Base-by-base conservation (phyloP, 2,888 invertebrate species). In the Timandra comae region DNA sequence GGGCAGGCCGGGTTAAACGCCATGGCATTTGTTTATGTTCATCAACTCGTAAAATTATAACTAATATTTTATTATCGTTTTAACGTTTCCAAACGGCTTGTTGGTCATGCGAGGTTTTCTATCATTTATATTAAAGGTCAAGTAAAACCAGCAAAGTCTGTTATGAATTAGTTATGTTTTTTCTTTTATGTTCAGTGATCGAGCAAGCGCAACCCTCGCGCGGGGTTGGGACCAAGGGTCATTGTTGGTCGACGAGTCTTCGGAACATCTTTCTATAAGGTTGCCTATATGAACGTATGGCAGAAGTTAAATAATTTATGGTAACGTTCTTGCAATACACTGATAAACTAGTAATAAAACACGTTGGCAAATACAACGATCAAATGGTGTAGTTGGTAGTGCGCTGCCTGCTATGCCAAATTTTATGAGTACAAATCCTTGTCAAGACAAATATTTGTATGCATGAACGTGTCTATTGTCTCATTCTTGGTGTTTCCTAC, bases 161-260 rank as follows among this genome's bases (percentile, higher is more conserved):
- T 49, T 63, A 55, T 49, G 50, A 56, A 56, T 52, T 49, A 54
- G 35, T 52, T 43, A 43, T 57, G 16, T 53, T 58, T 49, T 52
- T 61, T 51, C 39, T 51, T 60, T 54, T 52, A 40, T 49, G 66
- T 45, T 52, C 56, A 56, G 52, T 61, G 63, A 59, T 63, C 61
- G 54, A 46, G 56, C 57, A 64, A 63, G 60, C 55, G 51, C 59
- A 54, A 46, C 62, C 62, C 53, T 53, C 42, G 26, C 37, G 33
- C 40, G 38, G 43, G 50, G 50, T 49, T 50, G 51, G 48, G 52
- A 41, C 49, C 48, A 47, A 44, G 61, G 69, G 67, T 66, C 55
- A 66, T 43, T 52, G 47, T 46, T 62, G 58, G 63, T 56, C 58
- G 65, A 42, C 44, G 40, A 28, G 31, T 24, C 33, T 35, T 30